phyloP scores from a whole-genome alignment of 1,140 invertebrate species.

The Oreohelix idahoensis region DNA sequence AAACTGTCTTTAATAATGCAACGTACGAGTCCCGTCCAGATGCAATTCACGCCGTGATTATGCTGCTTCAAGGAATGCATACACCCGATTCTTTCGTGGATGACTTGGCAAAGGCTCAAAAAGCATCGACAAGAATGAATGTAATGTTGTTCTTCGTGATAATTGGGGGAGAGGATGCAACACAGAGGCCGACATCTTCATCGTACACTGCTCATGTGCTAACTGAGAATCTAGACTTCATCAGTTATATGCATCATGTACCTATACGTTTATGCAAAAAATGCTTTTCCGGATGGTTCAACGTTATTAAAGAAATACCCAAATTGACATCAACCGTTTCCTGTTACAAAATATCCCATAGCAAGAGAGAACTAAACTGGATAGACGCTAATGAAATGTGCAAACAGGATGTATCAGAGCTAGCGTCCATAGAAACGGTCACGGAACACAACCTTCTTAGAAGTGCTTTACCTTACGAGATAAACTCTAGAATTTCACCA shows the following conservation, averaged over 20 bases:
- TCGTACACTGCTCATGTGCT: not conserved
- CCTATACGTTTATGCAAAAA: not conserved
- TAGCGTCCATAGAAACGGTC: not conserved
- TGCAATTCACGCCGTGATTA: not conserved
- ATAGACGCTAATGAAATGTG: slow-evolving; percentile 9
- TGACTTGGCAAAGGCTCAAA: not conserved
- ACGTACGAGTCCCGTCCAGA: not conserved
- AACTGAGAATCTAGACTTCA: not conserved
- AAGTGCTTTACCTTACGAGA: not conserved
- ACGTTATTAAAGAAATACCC: not conserved
- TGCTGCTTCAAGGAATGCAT: not conserved
- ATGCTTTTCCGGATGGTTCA: not conserved
- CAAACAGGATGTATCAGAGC: not conserved
- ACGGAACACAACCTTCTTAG: not conserved
- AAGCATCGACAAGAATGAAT: not conserved
- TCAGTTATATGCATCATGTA: not conserved
- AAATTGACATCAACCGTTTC: not conserved
- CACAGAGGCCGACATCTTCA: not conserved
- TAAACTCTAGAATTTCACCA: not conserved
- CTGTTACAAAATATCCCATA: not conserved
- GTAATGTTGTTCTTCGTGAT: not conserved
- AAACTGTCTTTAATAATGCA: not conserved
- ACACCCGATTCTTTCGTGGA: not conserved
- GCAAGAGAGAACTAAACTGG: not conserved
- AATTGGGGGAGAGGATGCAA: not conserved